Evolutionary conservation across 2,113 vertebrate genomes (phyloP), one percentile per base, ranked within the genome.

Genomic region (Anhinga anhinga): DNA sequence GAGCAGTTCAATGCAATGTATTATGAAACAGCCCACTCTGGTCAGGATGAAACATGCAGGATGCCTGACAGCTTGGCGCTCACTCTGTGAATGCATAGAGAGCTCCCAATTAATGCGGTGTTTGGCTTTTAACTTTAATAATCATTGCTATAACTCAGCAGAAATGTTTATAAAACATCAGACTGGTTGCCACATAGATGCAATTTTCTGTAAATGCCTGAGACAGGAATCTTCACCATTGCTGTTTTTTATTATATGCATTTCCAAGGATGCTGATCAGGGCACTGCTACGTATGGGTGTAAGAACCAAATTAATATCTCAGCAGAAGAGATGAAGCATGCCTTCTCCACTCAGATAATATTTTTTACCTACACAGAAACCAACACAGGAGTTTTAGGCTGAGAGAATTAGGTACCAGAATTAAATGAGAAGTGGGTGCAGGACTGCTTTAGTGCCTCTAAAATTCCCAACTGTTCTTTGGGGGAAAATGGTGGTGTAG

Each of bases 51-150:
- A 92, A 96, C 91, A 95, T 38, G 95, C 95, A 96, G 94, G 82
- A 94, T 96, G 83, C 82, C 96, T 53, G 79, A 92, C 88, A 86
- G 93, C 78, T 77, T 85, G 93, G 66, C 3, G 29, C 81, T 97
- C 72, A 32, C 90, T 90, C 94, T 86, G 77, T 84, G 89, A 94
- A 93, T 92, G 95, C 96, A 97, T 66, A 94, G 95, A 94, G 88
- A 90, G 91, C 86, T 97, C 93, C 86, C 95, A 97, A 96, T 98
- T 97, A 97, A 82, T 63, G 88, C 30, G 15, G 86, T 82, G 76
- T 88, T 93, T n/a, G 22, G 93, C 82, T 97, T 97, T 97, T 97
- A 96, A 96, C 88, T 97, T 94, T 58, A 96, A 90, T 96, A 97
- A 94, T 94, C 82, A 78, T 90, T 55, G 82, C 96, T 96, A 71